phyloP scores from a whole-genome alignment of 2,888 invertebrate genomes.

The Neocrepidodera transversa region DNA sequence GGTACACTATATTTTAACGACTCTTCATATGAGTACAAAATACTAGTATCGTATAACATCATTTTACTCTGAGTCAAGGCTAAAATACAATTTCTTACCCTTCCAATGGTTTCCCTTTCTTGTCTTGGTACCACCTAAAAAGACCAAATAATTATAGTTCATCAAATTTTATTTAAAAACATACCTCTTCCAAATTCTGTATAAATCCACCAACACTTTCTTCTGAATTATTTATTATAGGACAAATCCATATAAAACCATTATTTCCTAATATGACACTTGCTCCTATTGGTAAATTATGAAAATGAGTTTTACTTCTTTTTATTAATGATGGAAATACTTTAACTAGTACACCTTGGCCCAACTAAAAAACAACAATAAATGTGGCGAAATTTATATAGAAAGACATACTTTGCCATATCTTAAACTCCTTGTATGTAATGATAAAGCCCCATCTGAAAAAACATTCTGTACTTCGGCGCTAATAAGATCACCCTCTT shows the following conservation, averaged over 20 bases:
- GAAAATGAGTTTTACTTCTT: constrained; percentile 94
- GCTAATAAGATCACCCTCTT: constrained; percentile 95
- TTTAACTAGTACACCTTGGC: constrained; percentile 87
- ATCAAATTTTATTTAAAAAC: constrained; percentile 25
- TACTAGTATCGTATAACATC: constrained; percentile 91
- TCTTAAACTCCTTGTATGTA: constrained; percentile 95
- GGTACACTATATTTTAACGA: constrained; percentile 81
- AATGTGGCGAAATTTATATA: background rate
- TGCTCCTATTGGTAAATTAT: constrained; percentile 89
- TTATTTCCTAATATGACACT: constrained; percentile 95
- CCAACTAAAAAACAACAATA: constrained; percentile 64
- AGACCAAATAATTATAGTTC: no score
- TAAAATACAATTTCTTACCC: constrained; percentile 88
- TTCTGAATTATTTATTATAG: constrained; percentile 69
- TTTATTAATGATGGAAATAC: constrained; percentile 92
- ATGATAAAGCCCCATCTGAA: constrained; percentile 87
- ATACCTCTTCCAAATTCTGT: constrained; percentile 73
- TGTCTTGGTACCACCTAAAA: constrained; percentile 71
- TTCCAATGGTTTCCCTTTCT: constrained; percentile 85
- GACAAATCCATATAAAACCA: constrained; percentile 94
- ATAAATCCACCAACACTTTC: constrained; percentile 77
- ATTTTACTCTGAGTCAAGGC: constrained; percentile 87
- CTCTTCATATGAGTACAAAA: constrained; percentile 88
- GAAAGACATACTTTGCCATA: constrained; percentile 85
- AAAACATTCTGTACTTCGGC: constrained; percentile 96